phyloP scores from a whole-genome alignment of 2,113 vertebrate genomes.

The Leiothrix lutea region DNA sequence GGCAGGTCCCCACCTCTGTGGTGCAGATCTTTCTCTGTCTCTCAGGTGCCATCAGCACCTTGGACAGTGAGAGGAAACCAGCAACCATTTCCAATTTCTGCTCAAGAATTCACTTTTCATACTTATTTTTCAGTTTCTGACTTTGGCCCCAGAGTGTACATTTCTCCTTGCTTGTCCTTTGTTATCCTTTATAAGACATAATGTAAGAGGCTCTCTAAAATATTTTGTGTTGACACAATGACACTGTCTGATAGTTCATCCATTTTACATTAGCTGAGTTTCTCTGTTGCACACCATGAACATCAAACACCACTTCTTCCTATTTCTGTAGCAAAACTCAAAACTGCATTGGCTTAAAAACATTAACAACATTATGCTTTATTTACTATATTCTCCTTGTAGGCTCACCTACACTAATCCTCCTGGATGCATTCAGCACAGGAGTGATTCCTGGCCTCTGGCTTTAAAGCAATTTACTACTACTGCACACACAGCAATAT shows the following conservation, averaged over 20 bases:
- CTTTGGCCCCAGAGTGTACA: background rate
- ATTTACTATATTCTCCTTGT: background rate
- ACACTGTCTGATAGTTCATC: background rate
- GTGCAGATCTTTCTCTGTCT: fast-evolving
- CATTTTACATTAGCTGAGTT: background rate
- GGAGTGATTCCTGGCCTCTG: background rate
- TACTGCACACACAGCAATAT: background rate
- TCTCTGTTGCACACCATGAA: background rate
- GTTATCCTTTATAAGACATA: background rate
- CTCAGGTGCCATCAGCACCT: constrained; percentile 5
- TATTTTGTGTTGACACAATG: background rate
- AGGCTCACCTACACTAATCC: background rate
- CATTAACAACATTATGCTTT: background rate
- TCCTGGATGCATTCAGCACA: background rate
- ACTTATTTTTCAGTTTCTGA: background rate
- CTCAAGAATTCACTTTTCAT: background rate
- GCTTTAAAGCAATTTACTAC: background rate
- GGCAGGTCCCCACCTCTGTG: too few species aligned
- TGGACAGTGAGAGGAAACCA: constrained; percentile 26
- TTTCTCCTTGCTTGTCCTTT: background rate
- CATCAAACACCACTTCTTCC: background rate
- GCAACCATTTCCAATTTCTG: background rate
- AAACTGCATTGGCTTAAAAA: background rate
- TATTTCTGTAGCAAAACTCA: background rate
- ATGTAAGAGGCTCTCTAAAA: background rate